Evolutionary conservation across 2,797 vertebrate genomes (phyloP), one percentile per base, ranked within the genome.

Genomic region (Scolopax bukidnonensis): DNA sequence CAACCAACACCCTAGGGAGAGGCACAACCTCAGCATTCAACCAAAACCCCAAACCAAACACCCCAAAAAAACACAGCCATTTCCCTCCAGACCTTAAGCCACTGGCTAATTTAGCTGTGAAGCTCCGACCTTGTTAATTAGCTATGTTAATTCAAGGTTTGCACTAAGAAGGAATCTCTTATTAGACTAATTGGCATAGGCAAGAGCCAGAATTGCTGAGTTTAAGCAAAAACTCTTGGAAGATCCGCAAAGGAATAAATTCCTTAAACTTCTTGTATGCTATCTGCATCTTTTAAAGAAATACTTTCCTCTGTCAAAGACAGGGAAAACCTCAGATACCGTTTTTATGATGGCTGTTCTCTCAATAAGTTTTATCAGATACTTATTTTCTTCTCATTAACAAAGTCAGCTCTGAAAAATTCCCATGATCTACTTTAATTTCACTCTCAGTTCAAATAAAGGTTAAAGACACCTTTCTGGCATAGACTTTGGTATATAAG

Each of bases 1-100:
- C 99, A 99, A 28, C 99, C 99, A 43, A 99, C 99, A 4, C 99
- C 99, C 99, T 99, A 96, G 80, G 95, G 71, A 97, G 54, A 95
- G 36, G 71, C 73, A 80, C 3, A 69, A 67, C 18, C 53, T 91
- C 47, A 40, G 54, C 1, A 0, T 78, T 76, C 75, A 36, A 63
- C 33, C 57, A 27, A 16, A 89, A 32, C 3, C 32, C 33, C 28
- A 47, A 40, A 53, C 12, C 16, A 50, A 71, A 30, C 1, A 3
- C n/a, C 30, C n/a, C 18, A 32, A 40, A 74, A 16, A 17, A 51
- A 16, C 7, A 3, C 8, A 5, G 41, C 45, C 12, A 6, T 24
- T 53, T 3, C 4, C 57, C 41, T 36, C 40, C 24, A 48, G 50
- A 16, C 54, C 14, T 19, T 11, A 47, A 71, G 24, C 10, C 61